Conservation (phyloP, 1,140 invertebrate species). For the Cylas formicarius region DNA sequence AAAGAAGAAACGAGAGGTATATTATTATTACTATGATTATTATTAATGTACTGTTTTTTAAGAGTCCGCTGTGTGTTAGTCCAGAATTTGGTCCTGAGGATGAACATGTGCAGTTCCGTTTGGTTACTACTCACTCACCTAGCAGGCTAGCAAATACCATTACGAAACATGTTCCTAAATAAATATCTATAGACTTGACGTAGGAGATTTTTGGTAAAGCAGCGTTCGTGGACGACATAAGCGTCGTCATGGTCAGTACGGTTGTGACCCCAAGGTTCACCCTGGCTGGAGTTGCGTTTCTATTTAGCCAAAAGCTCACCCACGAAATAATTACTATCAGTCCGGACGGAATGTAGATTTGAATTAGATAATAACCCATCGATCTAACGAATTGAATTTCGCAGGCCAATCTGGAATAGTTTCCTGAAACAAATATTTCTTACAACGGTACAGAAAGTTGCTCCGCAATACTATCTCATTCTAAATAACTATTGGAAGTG, state of each 20-base stretch:
- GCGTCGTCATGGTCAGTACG: conserved; percentile 96
- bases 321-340: conserved; percentile 98
- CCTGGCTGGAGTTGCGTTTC: conserved; percentile 92
- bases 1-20: too few species aligned
- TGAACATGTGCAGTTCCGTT: too few species aligned
- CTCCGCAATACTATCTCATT: neutral
- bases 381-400: conserved; percentile 96
- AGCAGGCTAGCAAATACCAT: conserved; percentile 93
- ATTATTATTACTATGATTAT: too few species aligned
- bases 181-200: conserved; percentile 97
- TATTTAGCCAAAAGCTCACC: conserved; percentile 82
- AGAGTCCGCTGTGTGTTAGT: too few species aligned
- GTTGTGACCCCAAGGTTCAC: conserved; percentile 95
- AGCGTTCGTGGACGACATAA: conserved; percentile 97
- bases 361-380: conserved; percentile 98
- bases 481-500: conserved; percentile 1
- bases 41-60: too few species aligned
- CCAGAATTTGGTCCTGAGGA: too few species aligned
- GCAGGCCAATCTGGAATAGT: conserved; percentile 94
- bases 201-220: conserved; percentile 97
- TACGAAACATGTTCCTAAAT: conserved; percentile 95
- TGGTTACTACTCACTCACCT: conserved; percentile 73
- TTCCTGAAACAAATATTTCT: too few species aligned
- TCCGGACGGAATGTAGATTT: conserved; percentile 98
- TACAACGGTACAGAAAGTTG: conserved; percentile 24